Conservation (phyloP, 2,113 vertebrate species). For the Herpetotheres cachinnans region DNA sequence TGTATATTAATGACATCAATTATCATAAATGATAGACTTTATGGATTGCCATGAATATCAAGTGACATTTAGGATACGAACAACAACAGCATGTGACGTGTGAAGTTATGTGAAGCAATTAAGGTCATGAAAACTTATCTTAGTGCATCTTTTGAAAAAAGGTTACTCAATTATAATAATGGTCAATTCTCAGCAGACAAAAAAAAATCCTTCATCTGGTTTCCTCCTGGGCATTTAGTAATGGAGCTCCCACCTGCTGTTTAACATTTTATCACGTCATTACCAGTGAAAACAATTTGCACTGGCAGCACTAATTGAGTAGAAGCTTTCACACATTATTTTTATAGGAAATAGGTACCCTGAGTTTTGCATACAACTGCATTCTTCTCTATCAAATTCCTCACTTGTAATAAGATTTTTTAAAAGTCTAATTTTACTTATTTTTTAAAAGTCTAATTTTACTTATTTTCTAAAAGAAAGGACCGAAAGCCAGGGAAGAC, state of each 20-base stretch:
- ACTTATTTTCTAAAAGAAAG: neutral
- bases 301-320: neutral
- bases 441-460: neutral
- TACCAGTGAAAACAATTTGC: slow-evolving; percentile 33
- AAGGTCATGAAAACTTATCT: slow-evolving; percentile 26
- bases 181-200: slow-evolving; percentile 41
- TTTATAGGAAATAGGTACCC: neutral
- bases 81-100: slow-evolving; percentile 22
- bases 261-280: slow-evolving; percentile 2
- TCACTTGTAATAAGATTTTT: neutral
- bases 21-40: slow-evolving; percentile 22
- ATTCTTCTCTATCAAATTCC: neutral
- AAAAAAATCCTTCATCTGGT: neutral
- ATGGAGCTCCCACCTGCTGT: slow-evolving; percentile 48
- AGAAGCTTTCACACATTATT: slow-evolving; percentile 31
- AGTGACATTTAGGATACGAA: neutral
- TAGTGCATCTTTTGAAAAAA: neutral
- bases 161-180: slow-evolving; percentile 22
- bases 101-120: slow-evolving; percentile 38
- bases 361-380: neutral
- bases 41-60: slow-evolving; percentile 43
- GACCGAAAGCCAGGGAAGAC: neutral
- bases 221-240: slow-evolving; percentile 51
- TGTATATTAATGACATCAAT: slow-evolving; percentile 45
- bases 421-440: neutral